A percentile compares a stretch with the other conserved stretches of the same genome.
These are phyloP conservation scores for Gonioctena quinquepunctata DNA, from an alignment of 1,140 invertebrate genomes.

Conservation along the genomic window DNA sequence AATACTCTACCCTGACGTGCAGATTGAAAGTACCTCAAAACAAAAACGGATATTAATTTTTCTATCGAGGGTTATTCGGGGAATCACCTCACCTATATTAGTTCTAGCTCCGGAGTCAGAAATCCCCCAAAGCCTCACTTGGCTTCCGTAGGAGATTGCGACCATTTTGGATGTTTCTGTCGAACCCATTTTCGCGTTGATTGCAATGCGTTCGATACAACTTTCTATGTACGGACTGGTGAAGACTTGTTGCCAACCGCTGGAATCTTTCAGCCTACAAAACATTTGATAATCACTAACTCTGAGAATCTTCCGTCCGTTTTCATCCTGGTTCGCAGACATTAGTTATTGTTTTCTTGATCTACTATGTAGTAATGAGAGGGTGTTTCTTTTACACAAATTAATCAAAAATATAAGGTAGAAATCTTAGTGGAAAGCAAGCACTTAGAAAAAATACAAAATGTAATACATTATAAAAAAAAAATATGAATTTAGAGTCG, in stretches of 20 bases:
- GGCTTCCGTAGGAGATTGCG: constrained; percentile 82
- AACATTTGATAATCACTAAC: too few species aligned
- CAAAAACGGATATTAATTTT: neutral
- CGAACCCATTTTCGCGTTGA: constrained; percentile 88
- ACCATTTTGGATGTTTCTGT: constrained; percentile 78
- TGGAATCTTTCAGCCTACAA: constrained; percentile 88
- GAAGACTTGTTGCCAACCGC: constrained; percentile 94
- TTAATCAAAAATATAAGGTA: too few species aligned
- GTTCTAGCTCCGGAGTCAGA: constrained; percentile 76
- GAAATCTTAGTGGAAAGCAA: too few species aligned
- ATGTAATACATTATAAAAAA: too few species aligned
- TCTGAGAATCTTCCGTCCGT: too few species aligned
- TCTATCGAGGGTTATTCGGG: too few species aligned
- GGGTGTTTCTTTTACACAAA: too few species aligned
- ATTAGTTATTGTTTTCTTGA: too few species aligned
- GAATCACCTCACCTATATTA: constrained; percentile 80
- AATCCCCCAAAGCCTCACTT: constrained; percentile 89
- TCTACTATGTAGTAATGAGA: too few species aligned
- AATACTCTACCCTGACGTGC: constrained; percentile 89
- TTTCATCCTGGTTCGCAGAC: too few species aligned
- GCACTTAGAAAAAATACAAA: too few species aligned
- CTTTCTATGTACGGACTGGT: constrained; percentile 90
- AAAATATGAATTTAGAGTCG: too few species aligned
- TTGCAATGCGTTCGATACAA: constrained; percentile 88
- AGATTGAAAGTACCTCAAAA: constrained; percentile 80